These are phyloP conservation scores for Ips typographus DNA, from an alignment of 1,140 invertebrate genomes.

Conservation along the genomic window DNA sequence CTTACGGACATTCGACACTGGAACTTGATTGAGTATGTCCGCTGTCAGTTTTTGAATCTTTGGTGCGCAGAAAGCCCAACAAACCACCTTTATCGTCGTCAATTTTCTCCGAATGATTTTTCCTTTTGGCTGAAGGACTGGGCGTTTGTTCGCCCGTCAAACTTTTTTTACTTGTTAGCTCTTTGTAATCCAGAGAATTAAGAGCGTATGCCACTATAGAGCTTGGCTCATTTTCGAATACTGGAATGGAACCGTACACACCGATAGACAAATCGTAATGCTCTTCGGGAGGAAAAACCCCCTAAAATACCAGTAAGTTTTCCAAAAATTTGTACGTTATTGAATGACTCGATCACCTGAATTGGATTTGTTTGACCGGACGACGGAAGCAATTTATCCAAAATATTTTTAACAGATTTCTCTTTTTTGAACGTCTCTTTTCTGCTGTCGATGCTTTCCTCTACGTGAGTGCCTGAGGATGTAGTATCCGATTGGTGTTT, in stretches of 20 bases:
- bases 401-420: conserved; percentile 70
- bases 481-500: conserved; percentile 53
- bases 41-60: conserved; percentile 45
- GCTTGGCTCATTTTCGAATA: conserved; percentile 84
- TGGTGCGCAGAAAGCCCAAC: conserved; percentile 55
- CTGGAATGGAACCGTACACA: conserved; percentile 69
- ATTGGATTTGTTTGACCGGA: conserved; percentile 52
- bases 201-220: conserved; percentile 88
- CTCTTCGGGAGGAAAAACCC: conserved; percentile 64
- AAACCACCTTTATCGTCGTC: conserved; percentile 55
- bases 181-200: conserved; percentile 71
- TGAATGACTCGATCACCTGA: conserved; percentile 39
- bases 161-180: conserved; percentile 58
- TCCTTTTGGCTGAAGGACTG: conserved; percentile 57
- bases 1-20: too few species aligned
- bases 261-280: conserved; percentile 64
- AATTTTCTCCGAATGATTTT: conserved; percentile 50
- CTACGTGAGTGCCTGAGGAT: conserved; percentile 36
- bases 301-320: conserved; percentile 45
- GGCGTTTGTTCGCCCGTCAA: conserved; percentile 48
- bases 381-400: conserved; percentile 67
- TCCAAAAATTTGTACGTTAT: not conserved
- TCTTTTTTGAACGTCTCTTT: conserved; percentile 61
- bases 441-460: conserved; percentile 44
- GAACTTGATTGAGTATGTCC: too few species aligned